Conservation (phyloP, 1,140 invertebrate species). For the Cyclina sinensis region DNA sequence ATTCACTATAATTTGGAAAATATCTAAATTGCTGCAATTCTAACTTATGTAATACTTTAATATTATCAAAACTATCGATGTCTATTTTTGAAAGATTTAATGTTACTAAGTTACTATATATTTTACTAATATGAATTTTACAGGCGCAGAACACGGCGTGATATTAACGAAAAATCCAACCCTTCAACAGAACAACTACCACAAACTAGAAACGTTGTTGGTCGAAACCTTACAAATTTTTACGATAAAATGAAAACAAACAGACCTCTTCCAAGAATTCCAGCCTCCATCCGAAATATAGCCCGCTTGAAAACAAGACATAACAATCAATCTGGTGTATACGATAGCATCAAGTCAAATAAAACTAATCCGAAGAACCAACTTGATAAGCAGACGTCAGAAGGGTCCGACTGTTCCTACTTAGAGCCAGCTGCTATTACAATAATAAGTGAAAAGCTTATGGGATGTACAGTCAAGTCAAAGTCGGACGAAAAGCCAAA, state of each 20-base stretch:
- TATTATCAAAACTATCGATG: too few relatives aligned
- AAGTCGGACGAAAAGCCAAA: not conserved
- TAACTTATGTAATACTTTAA: too few relatives aligned
- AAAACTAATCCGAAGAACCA: not conserved
- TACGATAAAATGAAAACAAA: conserved; percentile 32
- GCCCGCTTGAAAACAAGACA: not conserved
- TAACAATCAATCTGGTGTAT: not conserved
- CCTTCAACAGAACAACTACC: not conserved
- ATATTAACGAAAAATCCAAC: not conserved
- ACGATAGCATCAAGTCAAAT: conserved; percentile 9
- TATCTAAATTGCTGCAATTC: too few relatives aligned
- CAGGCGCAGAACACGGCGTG: not conserved
- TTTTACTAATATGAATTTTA: too few relatives aligned
- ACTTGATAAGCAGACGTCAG: not conserved
- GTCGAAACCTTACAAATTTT: not conserved
- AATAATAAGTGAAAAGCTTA: not conserved
- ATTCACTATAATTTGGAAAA: too few relatives aligned
- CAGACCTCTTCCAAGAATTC: conserved; percentile 19
- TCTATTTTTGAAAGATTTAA: too few relatives aligned
- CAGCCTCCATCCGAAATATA: not conserved
- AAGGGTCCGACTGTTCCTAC: not conserved
- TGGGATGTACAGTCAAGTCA: not conserved
- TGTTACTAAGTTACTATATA: too few relatives aligned
- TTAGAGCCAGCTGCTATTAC: not conserved
- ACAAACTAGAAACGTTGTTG: not conserved